These are phyloP conservation scores for Acrocephalus arundinaceus DNA, from an alignment of 2,113 vertebrate genomes.

Conservation along the genomic window DNA sequence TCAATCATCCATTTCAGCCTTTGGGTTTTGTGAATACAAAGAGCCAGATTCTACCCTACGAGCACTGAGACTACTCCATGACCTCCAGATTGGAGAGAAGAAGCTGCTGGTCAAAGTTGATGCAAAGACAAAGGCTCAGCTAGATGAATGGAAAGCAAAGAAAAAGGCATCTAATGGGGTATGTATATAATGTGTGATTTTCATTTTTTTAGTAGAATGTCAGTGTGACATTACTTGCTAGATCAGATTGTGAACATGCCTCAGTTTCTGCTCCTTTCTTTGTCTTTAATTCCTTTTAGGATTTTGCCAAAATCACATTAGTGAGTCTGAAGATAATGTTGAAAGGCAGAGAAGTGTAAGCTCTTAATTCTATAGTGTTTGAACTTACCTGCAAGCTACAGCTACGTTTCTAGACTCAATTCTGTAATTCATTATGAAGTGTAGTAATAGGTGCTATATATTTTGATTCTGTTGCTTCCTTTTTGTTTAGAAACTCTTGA, in stretches of 20 bases:
- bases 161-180: slow-evolving; percentile 93
- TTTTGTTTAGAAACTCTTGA: background rate
- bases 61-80: slow-evolving; percentile 90
- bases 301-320: background rate
- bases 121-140: slow-evolving; percentile 96
- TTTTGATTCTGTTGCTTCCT: background rate
- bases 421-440: background rate
- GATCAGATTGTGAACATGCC: background rate
- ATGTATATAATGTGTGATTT: slow-evolving; percentile 31
- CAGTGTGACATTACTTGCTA: background rate
- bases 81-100: slow-evolving; percentile 96
- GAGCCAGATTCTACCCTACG: slow-evolving; percentile 97
- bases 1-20: slow-evolving; percentile 77
- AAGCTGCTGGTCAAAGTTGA: slow-evolving; percentile 98
- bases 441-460: background rate
- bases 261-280: background rate
- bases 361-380: background rate
- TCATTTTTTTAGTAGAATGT: background rate
- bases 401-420: background rate
- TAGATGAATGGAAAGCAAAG: slow-evolving; percentile 98
- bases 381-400: background rate
- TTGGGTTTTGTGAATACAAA: slow-evolving; percentile 99
- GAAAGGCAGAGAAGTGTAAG: background rate
- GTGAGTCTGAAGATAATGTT: background rate
- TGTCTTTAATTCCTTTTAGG: background rate